Conservation (phyloP, 2,113 vertebrate species). For the Pelobates fuscus region DNA sequence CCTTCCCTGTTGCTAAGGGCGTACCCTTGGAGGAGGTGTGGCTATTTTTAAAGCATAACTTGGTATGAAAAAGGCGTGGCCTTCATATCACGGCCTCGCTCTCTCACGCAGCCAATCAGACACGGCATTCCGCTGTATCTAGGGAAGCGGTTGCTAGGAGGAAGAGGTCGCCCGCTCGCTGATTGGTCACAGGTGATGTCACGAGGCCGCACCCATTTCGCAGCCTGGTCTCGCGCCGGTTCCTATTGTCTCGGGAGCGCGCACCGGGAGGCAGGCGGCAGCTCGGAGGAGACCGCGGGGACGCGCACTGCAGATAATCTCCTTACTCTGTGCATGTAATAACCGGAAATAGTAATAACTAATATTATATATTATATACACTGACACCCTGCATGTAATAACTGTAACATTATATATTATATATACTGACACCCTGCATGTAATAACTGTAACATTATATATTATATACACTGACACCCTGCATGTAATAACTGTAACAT, state of each 20-base stretch:
- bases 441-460: no score
- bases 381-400: no score
- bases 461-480: no score
- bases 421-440: no score
- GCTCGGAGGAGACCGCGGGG: background rate
- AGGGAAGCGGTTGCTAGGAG: slow-evolving; percentile 39
- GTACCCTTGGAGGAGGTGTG: background rate
- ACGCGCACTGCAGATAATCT: background rate
- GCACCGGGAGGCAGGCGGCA: background rate
- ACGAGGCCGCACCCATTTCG: background rate
- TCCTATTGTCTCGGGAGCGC: slow-evolving; percentile 37
- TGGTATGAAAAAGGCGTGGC: slow-evolving; percentile 10
- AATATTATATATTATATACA: no score
- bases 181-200: slow-evolving; percentile 22
- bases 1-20: background rate
- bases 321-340: no score
- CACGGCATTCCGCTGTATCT: background rate
- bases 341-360: no score
- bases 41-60: background rate
- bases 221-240: background rate
- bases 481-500: no score
- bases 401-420: no score
- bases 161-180: slow-evolving; percentile 3
- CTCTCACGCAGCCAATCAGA: background rate
- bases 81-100: slow-evolving; percentile 2